Evolutionary conservation across 2,888 invertebrate genomes (phyloP).

Genomic region (Strigamia transsilvanica): DNA sequence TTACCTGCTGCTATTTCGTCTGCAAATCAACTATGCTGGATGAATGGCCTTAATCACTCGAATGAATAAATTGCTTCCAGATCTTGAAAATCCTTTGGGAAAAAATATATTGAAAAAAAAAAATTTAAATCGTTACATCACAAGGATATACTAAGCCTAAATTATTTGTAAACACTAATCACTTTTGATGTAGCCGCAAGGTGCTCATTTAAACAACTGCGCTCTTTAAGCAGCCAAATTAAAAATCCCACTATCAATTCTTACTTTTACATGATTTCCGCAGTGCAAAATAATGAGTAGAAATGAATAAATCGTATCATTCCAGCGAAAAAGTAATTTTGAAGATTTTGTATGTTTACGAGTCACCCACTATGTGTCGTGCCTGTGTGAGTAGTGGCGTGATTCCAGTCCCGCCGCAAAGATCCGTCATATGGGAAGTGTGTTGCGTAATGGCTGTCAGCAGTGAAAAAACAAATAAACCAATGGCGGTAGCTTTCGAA

Average conservation of each 20-base stretch:
- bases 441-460: conserved; percentile 36
- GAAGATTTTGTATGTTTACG: neutral
- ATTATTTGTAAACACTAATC: conserved; percentile 1
- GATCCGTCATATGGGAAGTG: neutral
- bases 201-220: neutral
- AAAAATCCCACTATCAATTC: neutral
- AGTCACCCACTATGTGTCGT: conserved; percentile 37
- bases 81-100: neutral
- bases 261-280: conserved; percentile 1
- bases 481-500: conserved; percentile 15
- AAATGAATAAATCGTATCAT: neutral
- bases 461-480: neutral
- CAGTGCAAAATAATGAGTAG: neutral
- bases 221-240: neutral
- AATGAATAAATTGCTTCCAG: neutral
- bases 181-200: neutral
- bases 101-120: neutral
- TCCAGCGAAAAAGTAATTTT: neutral
- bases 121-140: neutral
- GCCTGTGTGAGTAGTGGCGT: conserved; percentile 3
- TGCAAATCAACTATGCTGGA: neutral
- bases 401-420: conserved; percentile 36
- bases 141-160: conserved; percentile 16
- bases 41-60: conserved; percentile 6
- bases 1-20: conserved; percentile 20